phyloP scores from a whole-genome alignment of 2,797 vertebrate genomes.

The Propithecus perrieri region DNA sequence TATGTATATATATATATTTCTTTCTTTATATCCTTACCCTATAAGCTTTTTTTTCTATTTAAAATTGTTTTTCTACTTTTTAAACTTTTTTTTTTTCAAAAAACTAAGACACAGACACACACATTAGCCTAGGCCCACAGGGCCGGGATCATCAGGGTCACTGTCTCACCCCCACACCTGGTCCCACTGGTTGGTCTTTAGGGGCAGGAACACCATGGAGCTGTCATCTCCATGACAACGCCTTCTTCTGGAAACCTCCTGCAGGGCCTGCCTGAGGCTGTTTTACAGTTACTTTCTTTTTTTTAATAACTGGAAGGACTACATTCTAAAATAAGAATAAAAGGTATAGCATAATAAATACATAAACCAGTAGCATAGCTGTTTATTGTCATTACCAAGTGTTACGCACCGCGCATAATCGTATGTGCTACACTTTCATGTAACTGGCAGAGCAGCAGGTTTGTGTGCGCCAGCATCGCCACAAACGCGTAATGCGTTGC shows the following conservation, averaged over 20 bases:
- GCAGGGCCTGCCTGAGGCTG: background rate
- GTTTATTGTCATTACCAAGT: background rate
- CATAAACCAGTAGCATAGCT: background rate
- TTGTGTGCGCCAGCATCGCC: background rate
- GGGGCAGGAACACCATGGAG: too few relatives aligned
- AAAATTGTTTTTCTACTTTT: background rate
- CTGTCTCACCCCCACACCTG: background rate
- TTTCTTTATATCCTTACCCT: background rate
- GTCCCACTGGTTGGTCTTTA: background rate
- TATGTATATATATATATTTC: background rate
- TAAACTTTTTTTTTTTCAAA: background rate
- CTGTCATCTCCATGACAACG: background rate
- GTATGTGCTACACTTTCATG: too few relatives aligned
- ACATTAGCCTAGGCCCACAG: background rate
- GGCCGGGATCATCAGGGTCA: background rate
- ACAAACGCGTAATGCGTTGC: accelerated
- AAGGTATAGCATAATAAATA: background rate
- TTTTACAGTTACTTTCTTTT: background rate
- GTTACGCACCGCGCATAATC: background rate
- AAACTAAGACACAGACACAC: background rate
- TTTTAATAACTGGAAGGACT: background rate
- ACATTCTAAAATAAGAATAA: background rate
- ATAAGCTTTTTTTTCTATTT: background rate
- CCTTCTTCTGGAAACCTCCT: background rate
- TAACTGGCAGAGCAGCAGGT: background rate